Percentiles rank a stretch among this genome's conserved stretches.
Evolutionary conservation across 2,797 vertebrate species (phyloP).

Genomic region (Anguilla anguilla): DNA sequence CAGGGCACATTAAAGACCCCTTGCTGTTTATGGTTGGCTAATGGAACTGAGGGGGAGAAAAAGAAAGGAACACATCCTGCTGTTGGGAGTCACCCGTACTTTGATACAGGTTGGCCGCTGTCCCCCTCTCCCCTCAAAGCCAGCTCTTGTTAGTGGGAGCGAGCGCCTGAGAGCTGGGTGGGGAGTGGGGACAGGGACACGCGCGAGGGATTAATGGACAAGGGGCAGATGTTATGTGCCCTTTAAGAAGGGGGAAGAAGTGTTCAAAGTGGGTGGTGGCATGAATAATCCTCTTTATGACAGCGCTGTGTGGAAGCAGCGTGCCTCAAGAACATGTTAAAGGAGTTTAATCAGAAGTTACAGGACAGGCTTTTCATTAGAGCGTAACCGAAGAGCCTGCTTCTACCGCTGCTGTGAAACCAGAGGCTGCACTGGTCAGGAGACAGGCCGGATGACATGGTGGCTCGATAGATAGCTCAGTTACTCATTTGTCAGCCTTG

Average conservation of each 20-base stretch:
- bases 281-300: constrained; percentile 40
- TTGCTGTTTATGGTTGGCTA: constrained; percentile 53
- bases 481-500: neutral
- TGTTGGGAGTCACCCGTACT: constrained; percentile 32
- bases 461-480: neutral
- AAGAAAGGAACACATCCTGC: constrained; percentile 45
- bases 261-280: neutral
- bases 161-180: neutral
- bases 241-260: neutral
- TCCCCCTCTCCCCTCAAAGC: neutral
- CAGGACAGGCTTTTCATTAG: constrained; percentile 31
- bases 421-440: constrained; percentile 25
- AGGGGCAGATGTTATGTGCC: constrained; percentile 25
- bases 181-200: neutral
- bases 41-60: constrained; percentile 48
- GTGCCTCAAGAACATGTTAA: constrained; percentile 28
- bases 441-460: neutral
- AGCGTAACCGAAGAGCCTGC: neutral
- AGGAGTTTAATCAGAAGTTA: constrained; percentile 34
- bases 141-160: constrained; percentile 22
- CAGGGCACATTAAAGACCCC: constrained; percentile 51
- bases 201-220: neutral
- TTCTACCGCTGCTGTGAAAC: neutral
- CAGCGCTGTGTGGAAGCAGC: constrained; percentile 20
- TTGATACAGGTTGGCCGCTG: neutral